Evolutionary conservation across 2,888 invertebrate species (phyloP), one percentile per base, ranked within the genome.

Genomic region (Catonia carolina): DNA sequence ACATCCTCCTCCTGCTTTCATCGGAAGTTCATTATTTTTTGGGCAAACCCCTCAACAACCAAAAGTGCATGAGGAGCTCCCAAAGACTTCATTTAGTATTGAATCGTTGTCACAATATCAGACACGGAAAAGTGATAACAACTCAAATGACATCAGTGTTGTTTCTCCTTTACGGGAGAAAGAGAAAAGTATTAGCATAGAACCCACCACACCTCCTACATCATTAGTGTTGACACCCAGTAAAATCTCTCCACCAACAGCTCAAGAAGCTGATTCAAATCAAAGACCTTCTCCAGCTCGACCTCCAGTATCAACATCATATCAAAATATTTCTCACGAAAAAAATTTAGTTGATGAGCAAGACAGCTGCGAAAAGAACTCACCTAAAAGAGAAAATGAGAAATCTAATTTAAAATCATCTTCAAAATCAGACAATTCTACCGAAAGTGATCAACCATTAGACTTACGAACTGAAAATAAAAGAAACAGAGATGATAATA

Each of bases 391-490:
- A 14, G 56, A 58, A 12, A 33, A 51, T 18, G 52, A 51, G 5
- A 36, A 31, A 10, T 52, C 55, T 17, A 47, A 37, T 22, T 23
- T 17, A 2, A 17, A 47, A 14, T 45, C 20, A 8, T 18, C n/a
- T n/a, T 10, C 41, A 27, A 53, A 53, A 31, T 3, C 31, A 15
- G 37, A 59, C 7, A 73, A 75, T 15, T 36, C 20, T 15, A 10
- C 45, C n/a, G 20, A 22, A 52, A 74, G 74, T 4, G 85, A 86
- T 59, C 82, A 85, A 68, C 89, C 90, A 0, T 72, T 90, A 42
- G 90, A 90, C 72, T 74, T 90, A 61, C 83, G 86, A 50, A 75
- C 86, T 18, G 74, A 80, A 23, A 74, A 77, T 60, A 81, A 83
- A 69, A 50, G 62, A 31, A 60, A 59, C 33, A 36, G 56, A 18